Percentiles rank a stretch among this genome's conserved stretches.
Conservation (phyloP, 2,113 vertebrate species). For the Ahaetulla prasina region DNA sequence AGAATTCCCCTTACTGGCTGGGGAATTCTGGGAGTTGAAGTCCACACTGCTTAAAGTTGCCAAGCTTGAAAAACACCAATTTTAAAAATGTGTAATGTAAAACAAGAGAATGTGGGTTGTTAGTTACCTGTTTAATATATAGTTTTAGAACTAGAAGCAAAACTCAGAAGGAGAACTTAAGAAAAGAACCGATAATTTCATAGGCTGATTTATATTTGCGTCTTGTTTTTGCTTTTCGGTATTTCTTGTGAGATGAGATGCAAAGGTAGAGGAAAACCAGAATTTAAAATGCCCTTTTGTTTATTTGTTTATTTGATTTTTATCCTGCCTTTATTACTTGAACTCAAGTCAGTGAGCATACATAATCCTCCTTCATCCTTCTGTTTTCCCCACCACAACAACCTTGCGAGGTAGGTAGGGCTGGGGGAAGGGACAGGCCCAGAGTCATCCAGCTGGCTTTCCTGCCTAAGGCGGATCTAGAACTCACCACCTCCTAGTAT, state of each 20-base stretch:
- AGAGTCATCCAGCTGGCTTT: no score
- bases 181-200: neutral
- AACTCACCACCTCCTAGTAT: no score
- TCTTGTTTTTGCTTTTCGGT: neutral
- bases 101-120: neutral
- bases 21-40: neutral
- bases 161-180: neutral
- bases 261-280: neutral
- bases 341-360: no score
- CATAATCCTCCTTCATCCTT: neutral
- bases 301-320: neutral
- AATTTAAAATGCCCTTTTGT: neutral
- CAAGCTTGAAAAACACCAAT: neutral
- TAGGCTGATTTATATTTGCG: neutral
- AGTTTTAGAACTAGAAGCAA: neutral
- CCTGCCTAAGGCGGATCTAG: no score
- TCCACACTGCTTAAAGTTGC: neutral
- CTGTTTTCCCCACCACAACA: neutral
- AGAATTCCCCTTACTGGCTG: neutral
- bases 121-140: rapidly evolving
- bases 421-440: neutral
- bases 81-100: neutral
- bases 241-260: neutral
- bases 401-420: neutral
- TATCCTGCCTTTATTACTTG: neutral